A percentile compares a stretch with the other conserved stretches of the same genome.
Evolutionary conservation across 2,888 invertebrate genomes (phyloP).

Genomic region (Aspidapion aeneum): DNA sequence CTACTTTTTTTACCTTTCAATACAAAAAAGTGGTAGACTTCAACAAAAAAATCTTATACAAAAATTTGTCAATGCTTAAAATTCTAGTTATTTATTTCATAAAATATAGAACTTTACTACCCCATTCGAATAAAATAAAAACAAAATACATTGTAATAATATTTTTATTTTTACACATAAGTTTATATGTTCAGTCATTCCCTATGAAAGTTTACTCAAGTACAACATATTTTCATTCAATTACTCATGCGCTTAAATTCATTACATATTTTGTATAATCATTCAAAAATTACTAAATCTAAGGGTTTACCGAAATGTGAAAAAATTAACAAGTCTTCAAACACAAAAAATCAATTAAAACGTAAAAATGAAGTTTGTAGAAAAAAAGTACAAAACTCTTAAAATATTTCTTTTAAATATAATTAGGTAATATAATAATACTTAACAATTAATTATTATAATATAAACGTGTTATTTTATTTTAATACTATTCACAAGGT

Average conservation of each 20-base stretch:
- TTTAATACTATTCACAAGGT: neutral
- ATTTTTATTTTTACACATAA: slow-evolving; percentile 7
- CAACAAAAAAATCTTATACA: no score
- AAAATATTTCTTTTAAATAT: neutral
- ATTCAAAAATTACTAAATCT: no score
- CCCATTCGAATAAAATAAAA: slow-evolving; percentile 5
- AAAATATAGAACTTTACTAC: no score
- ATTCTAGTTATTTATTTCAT: no score
- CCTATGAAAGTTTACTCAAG: neutral
- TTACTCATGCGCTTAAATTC: neutral
- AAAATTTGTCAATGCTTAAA: no score
- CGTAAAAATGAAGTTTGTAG: neutral
- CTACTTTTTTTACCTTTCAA: no score
- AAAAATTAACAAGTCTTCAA: neutral
- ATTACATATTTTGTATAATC: no score
- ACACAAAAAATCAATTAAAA: neutral
- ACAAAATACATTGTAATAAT: slow-evolving; percentile 1
- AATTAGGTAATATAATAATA: no score
- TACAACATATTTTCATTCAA: neutral
- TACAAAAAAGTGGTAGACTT: no score
- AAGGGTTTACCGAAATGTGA: no score
- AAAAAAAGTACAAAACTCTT: slow-evolving; percentile 2
- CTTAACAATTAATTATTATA: neutral
- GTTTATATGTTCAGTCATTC: slow-evolving; percentile 13
- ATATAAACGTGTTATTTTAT: neutral